Conservation (phyloP, 2,113 vertebrate species). For the Ornithorhynchus anatinus region DNA sequence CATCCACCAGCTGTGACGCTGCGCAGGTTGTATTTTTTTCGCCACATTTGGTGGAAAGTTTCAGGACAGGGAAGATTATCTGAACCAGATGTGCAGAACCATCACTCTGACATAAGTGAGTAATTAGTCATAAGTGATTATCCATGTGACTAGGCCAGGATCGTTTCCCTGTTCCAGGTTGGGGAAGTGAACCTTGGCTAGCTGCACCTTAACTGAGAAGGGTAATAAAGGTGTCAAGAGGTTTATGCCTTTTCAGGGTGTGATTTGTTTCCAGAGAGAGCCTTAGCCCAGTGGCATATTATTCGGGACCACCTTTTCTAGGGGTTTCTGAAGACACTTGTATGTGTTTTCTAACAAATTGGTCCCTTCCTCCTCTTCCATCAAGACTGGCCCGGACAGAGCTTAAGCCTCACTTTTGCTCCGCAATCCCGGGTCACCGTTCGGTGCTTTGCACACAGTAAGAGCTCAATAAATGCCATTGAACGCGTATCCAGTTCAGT, state of each 20-base stretch:
- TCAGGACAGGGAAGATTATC: slow-evolving; percentile 63
- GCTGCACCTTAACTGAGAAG: slow-evolving; percentile 41
- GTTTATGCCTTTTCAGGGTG: background rate
- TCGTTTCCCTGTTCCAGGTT: slow-evolving; percentile 9
- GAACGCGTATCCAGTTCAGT: too few relatives aligned
- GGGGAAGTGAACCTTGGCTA: slow-evolving; percentile 38
- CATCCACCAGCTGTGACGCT: slow-evolving; percentile 65
- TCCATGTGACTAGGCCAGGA: slow-evolving; percentile 51
- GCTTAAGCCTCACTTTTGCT: too few relatives aligned
- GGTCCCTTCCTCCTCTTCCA: too few relatives aligned
- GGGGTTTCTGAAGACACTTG: too few relatives aligned
- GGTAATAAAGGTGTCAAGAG: slow-evolving; percentile 2
- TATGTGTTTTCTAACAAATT: too few relatives aligned
- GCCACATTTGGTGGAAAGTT: slow-evolving; percentile 77
- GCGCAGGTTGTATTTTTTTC: slow-evolving; percentile 66
- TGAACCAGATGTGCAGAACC: slow-evolving; percentile 76
- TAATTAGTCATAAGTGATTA: slow-evolving; percentile 72
- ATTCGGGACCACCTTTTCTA: too few relatives aligned
- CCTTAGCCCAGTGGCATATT: too few relatives aligned
- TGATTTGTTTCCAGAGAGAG: background rate
- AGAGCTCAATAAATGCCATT: too few relatives aligned
- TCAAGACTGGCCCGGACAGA: too few relatives aligned
- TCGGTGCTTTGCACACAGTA: too few relatives aligned
- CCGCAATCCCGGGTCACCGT: too few relatives aligned
- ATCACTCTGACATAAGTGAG: slow-evolving; percentile 65